A percentile compares a stretch with the other conserved stretches of the same genome.
Conservation (phyloP, 2,113 vertebrate genomes). For the Tychaedon coryphoeus region DNA sequence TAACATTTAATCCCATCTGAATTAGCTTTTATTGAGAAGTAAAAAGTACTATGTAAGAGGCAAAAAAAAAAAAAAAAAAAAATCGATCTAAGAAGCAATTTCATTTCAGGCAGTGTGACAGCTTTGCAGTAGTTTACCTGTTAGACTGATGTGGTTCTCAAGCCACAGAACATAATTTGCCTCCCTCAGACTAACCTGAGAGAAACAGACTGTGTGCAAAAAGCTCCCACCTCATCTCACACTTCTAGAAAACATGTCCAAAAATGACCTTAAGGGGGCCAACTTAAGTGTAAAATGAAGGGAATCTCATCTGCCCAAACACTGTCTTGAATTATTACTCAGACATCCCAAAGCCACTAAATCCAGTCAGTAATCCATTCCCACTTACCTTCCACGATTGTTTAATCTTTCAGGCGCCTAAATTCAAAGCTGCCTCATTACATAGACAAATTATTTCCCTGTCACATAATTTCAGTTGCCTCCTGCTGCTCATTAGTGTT, state of each 20-base stretch:
- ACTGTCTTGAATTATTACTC: background rate
- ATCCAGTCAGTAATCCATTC: background rate
- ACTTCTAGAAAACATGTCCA: background rate
- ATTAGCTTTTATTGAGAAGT: conserved; percentile 13
- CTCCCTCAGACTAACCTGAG: background rate
- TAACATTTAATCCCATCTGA: conserved; percentile 12
- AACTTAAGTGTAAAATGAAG: background rate
- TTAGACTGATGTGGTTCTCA: background rate
- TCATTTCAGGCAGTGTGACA: background rate
- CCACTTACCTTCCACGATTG: background rate
- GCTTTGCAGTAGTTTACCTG: background rate
- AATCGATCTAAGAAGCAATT: background rate
- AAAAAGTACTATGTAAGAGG: conserved; percentile 18
- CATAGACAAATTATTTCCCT: background rate
- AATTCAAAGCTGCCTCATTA: background rate
- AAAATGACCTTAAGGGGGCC: background rate
- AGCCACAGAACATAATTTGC: background rate
- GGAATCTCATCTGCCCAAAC: background rate
- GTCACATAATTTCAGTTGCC: background rate
- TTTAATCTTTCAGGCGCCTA: background rate
- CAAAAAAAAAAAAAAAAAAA: background rate
- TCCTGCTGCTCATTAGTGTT: background rate
- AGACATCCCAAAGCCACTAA: background rate
- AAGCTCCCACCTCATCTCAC: background rate
- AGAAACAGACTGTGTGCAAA: background rate